Percentiles rank a stretch among this genome's conserved stretches.
These are phyloP conservation scores for Plecotus auritus DNA, from an alignment of 2,113 vertebrate genomes.

Conservation along the genomic window DNA sequence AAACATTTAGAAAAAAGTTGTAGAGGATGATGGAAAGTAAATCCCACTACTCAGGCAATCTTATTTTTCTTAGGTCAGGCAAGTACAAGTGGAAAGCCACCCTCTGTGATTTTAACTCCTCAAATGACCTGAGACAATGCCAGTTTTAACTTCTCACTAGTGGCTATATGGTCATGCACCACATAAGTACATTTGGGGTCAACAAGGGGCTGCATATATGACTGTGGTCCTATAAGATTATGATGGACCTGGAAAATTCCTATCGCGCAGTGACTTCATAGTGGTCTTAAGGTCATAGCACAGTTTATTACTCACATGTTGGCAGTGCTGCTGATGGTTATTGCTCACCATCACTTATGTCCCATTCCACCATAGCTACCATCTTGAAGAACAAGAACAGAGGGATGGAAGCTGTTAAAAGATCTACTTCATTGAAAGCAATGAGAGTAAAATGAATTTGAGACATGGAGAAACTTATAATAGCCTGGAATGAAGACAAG, in stretches of 20 bases:
- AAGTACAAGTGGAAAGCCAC: neutral
- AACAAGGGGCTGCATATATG: neutral
- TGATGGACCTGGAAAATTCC: neutral
- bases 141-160: neutral
- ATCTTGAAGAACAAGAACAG: neutral
- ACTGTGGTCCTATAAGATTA: neutral
- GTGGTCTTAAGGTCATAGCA: neutral
- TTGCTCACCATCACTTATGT: neutral
- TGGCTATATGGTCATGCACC: neutral
- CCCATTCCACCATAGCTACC: neutral
- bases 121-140: neutral
- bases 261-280: neutral
- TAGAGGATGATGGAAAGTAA: neutral
- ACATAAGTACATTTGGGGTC: neutral
- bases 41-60: neutral
- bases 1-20: neutral
- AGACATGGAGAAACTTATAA: neutral
- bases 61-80: neutral
- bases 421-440: neutral
- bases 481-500: neutral
- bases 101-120: constrained; percentile 17
- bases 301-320: neutral
- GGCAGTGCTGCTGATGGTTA: neutral
- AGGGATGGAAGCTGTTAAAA: neutral
- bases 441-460: neutral